Conservation (phyloP, 2,113 vertebrate species). For the Lycocorax pyrrhopterus region DNA sequence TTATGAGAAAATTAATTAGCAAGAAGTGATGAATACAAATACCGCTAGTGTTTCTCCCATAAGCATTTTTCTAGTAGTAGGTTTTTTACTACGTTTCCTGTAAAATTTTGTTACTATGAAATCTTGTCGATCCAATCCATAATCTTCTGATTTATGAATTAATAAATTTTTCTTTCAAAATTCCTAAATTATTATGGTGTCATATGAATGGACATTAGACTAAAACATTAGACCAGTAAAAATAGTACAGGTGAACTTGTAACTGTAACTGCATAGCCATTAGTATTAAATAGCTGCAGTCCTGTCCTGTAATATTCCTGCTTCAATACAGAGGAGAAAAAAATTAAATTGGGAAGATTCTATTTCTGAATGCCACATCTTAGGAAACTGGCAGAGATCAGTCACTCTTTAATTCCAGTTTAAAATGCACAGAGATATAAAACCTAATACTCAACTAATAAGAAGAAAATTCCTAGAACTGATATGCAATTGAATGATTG, state of each 20-base stretch:
- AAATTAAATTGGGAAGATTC: background rate
- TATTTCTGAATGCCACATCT: background rate
- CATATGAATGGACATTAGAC: background rate
- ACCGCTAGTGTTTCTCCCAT: background rate
- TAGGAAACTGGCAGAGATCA: background rate
- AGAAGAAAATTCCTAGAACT: background rate
- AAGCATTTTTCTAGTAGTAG: background rate
- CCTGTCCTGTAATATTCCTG: background rate
- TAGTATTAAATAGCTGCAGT: background rate
- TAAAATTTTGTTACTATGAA: background rate
- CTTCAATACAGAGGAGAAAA: background rate
- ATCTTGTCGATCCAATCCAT: background rate
- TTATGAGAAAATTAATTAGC: background rate
- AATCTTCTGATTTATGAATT: background rate
- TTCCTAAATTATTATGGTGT: background rate
- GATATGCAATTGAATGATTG: background rate
- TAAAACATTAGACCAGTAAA: background rate
- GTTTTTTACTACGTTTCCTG: background rate
- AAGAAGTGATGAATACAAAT: background rate
- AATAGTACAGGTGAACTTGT: background rate
- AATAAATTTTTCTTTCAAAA: background rate
- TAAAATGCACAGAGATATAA: background rate
- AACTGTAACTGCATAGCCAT: background rate
- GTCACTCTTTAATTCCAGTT: background rate
- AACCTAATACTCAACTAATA: background rate